Evolutionary conservation across 2,888 invertebrate genomes (phyloP).

Genomic region (Pseudococcus viburni): DNA sequence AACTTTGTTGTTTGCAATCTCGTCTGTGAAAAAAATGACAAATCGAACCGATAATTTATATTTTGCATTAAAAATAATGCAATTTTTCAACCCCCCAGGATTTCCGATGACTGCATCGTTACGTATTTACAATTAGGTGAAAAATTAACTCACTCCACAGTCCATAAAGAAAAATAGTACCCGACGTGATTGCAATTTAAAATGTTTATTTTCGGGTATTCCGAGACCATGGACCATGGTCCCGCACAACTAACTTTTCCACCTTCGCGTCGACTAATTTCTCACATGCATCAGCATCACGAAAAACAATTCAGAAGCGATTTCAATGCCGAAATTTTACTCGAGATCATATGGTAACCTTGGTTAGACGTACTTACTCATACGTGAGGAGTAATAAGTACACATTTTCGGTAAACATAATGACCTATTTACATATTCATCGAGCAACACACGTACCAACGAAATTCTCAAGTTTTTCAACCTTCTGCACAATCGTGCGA

Average conservation of each 20-base stretch:
- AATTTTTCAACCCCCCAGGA: not conserved
- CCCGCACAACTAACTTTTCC: slow-evolving; percentile 3
- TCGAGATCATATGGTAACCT: slow-evolving; percentile 2
- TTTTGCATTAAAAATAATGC: not conserved
- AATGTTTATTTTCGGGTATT: slow-evolving; percentile 7
- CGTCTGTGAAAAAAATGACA: not conserved
- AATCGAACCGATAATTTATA: not conserved
- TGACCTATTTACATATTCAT: slow-evolving; percentile 40
- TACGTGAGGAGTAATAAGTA: slow-evolving; percentile 12
- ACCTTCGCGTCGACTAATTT: slow-evolving; percentile 27
- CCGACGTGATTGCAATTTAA: not conserved
- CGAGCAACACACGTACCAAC: not conserved
- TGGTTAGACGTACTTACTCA: not conserved
- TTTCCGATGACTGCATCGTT: not conserved
- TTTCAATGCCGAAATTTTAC: not conserved
- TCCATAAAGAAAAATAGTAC: not conserved
- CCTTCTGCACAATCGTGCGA: not conserved
- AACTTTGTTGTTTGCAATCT: not conserved
- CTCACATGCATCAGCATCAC: slow-evolving; percentile 3
- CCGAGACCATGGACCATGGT: not conserved
- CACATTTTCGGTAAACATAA: not conserved
- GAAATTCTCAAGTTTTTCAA: not conserved
- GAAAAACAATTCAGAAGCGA: not conserved
- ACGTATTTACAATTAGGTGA: not conserved
- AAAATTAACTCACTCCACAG: not conserved